Evolutionary conservation across 64 coral and sea anemone genomes (phyloP).

Genomic region (Astreopora myriophthalma): DNA sequence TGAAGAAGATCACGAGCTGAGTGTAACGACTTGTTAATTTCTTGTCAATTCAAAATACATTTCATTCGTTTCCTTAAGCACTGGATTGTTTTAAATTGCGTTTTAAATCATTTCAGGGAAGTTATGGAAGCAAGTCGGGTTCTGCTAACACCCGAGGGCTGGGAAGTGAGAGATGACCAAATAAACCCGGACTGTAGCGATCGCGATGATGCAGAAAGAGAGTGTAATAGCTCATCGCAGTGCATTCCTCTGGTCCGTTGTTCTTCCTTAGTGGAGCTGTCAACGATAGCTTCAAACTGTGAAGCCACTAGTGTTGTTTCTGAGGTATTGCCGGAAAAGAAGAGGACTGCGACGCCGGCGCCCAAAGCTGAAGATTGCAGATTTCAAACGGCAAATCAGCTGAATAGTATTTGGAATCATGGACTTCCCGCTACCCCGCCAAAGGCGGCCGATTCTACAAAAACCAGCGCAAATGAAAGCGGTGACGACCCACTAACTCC

Average conservation of each 20-base stretch:
- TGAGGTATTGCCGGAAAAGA: background rate
- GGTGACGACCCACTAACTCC: constrained; percentile 90
- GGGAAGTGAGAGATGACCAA: constrained; percentile 11
- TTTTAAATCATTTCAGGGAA: background rate
- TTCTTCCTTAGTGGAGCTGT: constrained; percentile 89
- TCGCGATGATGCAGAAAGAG: constrained; percentile 59
- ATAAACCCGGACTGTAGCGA: constrained; percentile 32
- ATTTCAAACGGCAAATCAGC: constrained; percentile 34
- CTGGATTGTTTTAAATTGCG: background rate
- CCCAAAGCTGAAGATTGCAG: constrained; percentile 5
- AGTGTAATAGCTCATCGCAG: constrained; percentile 70
- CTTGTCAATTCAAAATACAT: background rate
- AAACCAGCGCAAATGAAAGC: constrained; percentile 41
- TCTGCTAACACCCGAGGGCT: constrained; percentile 18
- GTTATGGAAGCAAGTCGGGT: constrained; percentile 56
- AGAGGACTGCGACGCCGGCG: constrained; percentile 15
- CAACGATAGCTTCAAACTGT: constrained; percentile 80
- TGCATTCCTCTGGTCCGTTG: constrained; percentile 51
- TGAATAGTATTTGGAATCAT: constrained; percentile 38
- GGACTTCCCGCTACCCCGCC: constrained; percentile 82
- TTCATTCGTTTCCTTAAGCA: background rate
- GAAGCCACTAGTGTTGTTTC: background rate
- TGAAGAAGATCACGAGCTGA: background rate
- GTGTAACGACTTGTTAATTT: background rate
- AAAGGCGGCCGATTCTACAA: constrained; percentile 55